Percentiles rank a stretch among this genome's conserved stretches.
phyloP scores from a whole-genome alignment of 2,888 invertebrate genomes.

The Tipula vernalis region DNA sequence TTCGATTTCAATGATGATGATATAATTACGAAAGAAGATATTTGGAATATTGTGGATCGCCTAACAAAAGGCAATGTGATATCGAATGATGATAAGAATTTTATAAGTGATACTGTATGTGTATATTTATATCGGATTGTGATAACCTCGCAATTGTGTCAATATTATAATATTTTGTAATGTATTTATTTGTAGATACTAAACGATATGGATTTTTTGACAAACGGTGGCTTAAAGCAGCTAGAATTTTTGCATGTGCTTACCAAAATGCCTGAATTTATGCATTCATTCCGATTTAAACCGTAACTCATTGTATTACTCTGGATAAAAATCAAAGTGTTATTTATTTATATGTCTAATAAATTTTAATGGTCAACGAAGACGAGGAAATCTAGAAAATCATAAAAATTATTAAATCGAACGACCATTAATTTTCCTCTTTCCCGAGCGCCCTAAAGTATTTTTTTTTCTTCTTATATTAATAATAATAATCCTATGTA shows the following conservation, averaged over 20 bases:
- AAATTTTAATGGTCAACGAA: neutral
- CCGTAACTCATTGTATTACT: slow-evolving; percentile 26
- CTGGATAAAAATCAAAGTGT: neutral
- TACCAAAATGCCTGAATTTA: slow-evolving; percentile 48
- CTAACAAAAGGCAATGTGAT: slow-evolving; percentile 29
- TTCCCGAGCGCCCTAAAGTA: neutral
- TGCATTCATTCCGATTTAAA: slow-evolving; percentile 45
- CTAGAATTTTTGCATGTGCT: slow-evolving; percentile 49
- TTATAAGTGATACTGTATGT: slow-evolving; percentile 29
- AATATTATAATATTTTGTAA: slow-evolving; percentile 5
- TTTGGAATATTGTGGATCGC: slow-evolving; percentile 41
- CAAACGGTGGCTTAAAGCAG: slow-evolving; percentile 42
- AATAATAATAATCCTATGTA: neutral
- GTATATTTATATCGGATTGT: slow-evolving; percentile 15
- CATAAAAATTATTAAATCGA: neutral
- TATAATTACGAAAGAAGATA: slow-evolving; percentile 43
- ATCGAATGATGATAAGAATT: neutral
- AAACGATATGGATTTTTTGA: slow-evolving; percentile 47
- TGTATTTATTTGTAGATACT: slow-evolving; percentile 39
- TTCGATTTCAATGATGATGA: slow-evolving; percentile 51
- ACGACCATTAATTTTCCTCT: neutral
- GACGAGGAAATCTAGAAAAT: neutral
- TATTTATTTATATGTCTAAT: neutral
- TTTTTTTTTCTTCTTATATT: neutral
- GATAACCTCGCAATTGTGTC: slow-evolving; percentile 6